Evolutionary conservation across 2,113 vertebrate genomes (phyloP), one percentile per base, ranked within the genome.

Genomic region (Phyllopteryx taeniolatus): DNA sequence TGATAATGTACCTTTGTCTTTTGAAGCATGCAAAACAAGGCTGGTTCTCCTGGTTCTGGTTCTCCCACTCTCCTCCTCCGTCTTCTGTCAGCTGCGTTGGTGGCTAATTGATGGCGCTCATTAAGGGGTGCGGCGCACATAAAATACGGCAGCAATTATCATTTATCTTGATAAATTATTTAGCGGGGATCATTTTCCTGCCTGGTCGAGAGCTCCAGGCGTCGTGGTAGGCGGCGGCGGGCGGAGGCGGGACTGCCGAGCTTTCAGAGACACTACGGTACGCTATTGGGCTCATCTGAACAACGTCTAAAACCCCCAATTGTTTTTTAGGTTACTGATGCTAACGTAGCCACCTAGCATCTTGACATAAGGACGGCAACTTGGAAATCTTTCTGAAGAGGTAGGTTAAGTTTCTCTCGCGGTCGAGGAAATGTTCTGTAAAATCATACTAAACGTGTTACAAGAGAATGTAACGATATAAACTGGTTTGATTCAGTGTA

Each of bases 141-240:
- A 75, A 93, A 57, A 95, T 96, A 96, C 93, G 85, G 80, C 92
- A 93, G 94, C 94, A 96, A 97, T 98, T 97, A 97, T 97, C 95
- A 96, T 98, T 98, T 97, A 97, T 98, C 96, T 96, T 98, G 94
- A 98, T 99, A 96, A 96, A 98, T 98, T 98, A 98, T 98, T 99
- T 97, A 98, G 94, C 91, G 96, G 95, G 92, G 92, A 92, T 96
- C 92, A 91, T 94, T 96, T 94, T 96, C 95, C 91, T 92, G 68
- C 86, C 76, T 76, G 92, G 91, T 94, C 92, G 73, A 92, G 94
- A 91, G 92, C 91, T 93, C 73, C 86, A 84, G 83, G 84, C 78
- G 88, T 89, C 88, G 87, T 69, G 90, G 69, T 62, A 82, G 88
- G 89, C 83, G 60, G 61, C 8, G 72, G 70, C 57, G 78, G 77